phyloP scores from a whole-genome alignment of 2,888 invertebrate genomes.

The Leptinotarsa peninsularis region DNA sequence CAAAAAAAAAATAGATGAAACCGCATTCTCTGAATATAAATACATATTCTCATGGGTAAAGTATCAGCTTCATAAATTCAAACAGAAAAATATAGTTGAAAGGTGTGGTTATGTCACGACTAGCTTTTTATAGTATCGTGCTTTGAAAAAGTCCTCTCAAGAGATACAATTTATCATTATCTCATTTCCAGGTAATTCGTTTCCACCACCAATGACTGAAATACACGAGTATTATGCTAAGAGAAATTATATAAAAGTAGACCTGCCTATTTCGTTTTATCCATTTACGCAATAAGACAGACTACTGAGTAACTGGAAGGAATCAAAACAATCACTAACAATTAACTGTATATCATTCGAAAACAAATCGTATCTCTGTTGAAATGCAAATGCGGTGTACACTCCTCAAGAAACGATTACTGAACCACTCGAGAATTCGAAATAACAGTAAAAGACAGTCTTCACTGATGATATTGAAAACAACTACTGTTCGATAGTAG shows the following conservation, averaged over 20 bases:
- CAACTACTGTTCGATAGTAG: neutral
- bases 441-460: constrained; percentile 35
- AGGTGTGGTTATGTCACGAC: constrained; percentile 7
- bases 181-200: neutral
- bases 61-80: neutral
- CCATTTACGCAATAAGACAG: neutral
- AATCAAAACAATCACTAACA: constrained; percentile 1
- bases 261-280: neutral
- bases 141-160: neutral
- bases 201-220: neutral
- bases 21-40: no score
- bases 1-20: no score
- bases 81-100: neutral
- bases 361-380: constrained; percentile 18
- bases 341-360: constrained; percentile 23
- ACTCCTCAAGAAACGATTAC: constrained; percentile 33
- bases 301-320: neutral
- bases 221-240: neutral
- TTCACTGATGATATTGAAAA: constrained; percentile 8
- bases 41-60: no score
- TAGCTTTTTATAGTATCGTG: neutral
- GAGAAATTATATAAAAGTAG: neutral
- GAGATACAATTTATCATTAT: neutral
- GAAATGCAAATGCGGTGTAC: constrained; percentile 37
- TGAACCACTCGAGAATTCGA: constrained; percentile 28